Conservation (phyloP, 2,888 invertebrate species). For the Iselma pallidipennis region DNA sequence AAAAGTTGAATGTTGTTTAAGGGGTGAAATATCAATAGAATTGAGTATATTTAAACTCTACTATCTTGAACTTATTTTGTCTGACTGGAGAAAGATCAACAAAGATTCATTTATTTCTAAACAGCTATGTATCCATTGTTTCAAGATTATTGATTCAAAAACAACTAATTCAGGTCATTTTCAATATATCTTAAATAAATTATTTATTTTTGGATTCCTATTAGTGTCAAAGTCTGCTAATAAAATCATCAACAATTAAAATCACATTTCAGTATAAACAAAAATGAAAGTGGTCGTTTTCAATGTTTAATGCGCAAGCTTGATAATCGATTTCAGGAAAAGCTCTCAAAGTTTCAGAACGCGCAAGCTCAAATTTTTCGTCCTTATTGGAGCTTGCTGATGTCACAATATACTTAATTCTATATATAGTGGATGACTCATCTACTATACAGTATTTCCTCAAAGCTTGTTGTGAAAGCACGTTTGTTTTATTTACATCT, state of each 20-base stretch:
- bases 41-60: too few relatives aligned
- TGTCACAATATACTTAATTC: constrained; percentile 48
- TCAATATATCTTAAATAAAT: too few relatives aligned
- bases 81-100: too few relatives aligned
- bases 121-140: too few relatives aligned
- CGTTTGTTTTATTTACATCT: constrained; percentile 42
- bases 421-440: constrained; percentile 55
- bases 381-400: constrained; percentile 47
- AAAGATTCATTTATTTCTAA: too few relatives aligned
- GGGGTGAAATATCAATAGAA: too few relatives aligned
- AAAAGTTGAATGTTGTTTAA: too few relatives aligned
- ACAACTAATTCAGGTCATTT: too few relatives aligned
- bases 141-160: too few relatives aligned
- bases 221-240: too few relatives aligned
- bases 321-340: constrained; percentile 43
- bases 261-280: constrained; percentile 17
- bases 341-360: constrained; percentile 33
- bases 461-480: constrained; percentile 41
- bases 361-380: constrained; percentile 45
- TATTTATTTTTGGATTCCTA: too few relatives aligned
- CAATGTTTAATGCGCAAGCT: constrained; percentile 28
- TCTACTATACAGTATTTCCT: constrained; percentile 52
- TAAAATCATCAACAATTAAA: neutral
- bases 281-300: constrained; percentile 35
- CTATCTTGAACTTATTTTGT: too few relatives aligned